These are phyloP conservation scores for Alloscopus bannaensis DNA, from an alignment of 2,888 invertebrate genomes.

Conservation along the genomic window DNA sequence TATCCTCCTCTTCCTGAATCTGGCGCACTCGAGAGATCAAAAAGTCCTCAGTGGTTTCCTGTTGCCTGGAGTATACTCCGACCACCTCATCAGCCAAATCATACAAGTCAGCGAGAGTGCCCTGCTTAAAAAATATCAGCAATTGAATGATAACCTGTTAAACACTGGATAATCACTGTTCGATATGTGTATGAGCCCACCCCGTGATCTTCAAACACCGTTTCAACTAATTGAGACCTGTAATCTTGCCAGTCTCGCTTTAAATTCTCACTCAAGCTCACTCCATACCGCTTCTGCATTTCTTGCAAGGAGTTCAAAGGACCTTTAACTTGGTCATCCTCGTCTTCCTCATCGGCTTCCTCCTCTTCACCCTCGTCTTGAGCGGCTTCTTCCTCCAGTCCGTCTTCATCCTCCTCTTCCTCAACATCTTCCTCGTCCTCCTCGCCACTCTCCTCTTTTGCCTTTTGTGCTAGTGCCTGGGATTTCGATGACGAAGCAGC, in stretches of 20 bases:
- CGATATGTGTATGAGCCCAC: neutral
- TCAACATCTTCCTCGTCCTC: slow-evolving; percentile 11
- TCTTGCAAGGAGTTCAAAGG: neutral
- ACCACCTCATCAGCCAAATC: slow-evolving; percentile 47
- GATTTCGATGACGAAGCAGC: neutral
- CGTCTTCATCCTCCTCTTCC: neutral
- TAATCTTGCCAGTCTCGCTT: slow-evolving; percentile 53
- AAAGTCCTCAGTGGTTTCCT: slow-evolving; percentile 48
- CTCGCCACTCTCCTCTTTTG: neutral
- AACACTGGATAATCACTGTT: neutral
- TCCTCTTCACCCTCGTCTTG: neutral
- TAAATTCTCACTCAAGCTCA: slow-evolving; percentile 31
- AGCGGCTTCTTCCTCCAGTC: neutral
- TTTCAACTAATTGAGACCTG: slow-evolving; percentile 56
- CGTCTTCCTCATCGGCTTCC: neutral
- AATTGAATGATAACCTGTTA: neutral
- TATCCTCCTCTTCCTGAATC: slow-evolving; percentile 8
- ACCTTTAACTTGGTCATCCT: neutral
- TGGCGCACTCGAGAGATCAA: neutral
- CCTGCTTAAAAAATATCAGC: slow-evolving; percentile 16
- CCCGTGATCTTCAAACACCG: slow-evolving; percentile 54
- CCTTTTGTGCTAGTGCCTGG: neutral
- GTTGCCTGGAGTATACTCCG: slow-evolving; percentile 58
- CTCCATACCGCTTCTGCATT: slow-evolving; percentile 46
- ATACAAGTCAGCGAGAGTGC: slow-evolving; percentile 42